Percentiles rank a stretch among this genome's conserved stretches.
phyloP scores from a whole-genome alignment of 2,113 vertebrate genomes.

The Eretmochelys imbricata region DNA sequence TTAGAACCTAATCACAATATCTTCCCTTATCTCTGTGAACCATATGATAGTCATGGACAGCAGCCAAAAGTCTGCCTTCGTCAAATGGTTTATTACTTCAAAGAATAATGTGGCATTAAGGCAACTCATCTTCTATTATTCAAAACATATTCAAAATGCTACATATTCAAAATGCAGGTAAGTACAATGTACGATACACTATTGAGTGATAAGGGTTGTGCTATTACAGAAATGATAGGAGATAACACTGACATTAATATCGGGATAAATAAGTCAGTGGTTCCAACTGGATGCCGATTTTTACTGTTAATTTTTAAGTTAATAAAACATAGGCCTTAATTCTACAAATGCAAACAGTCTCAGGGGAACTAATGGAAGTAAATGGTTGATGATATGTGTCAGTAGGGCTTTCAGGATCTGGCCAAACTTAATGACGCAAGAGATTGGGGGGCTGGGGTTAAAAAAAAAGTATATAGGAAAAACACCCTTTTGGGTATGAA shows the following conservation, averaged over 20 bases:
- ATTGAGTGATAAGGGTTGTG: neutral
- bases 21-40: neutral
- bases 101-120: neutral
- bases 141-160: neutral
- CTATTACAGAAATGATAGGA: neutral
- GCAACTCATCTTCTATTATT: neutral
- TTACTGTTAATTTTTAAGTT: neutral
- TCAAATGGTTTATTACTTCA: neutral
- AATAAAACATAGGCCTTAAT: neutral
- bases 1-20: neutral
- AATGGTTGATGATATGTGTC: neutral
- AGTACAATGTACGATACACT: neutral
- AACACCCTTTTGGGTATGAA: neutral
- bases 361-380: neutral
- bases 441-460: neutral
- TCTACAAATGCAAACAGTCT: neutral
- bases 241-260: neutral
- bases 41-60: neutral
- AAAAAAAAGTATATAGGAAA: neutral
- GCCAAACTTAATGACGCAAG: neutral
- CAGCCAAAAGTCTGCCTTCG: neutral
- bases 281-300: neutral
- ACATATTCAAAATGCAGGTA: neutral
- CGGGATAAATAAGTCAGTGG: neutral
- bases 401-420: neutral